These are phyloP conservation scores for Oncorhynchus mykiss DNA, from an alignment of 2,113 vertebrate species.

Conservation along the genomic window DNA sequence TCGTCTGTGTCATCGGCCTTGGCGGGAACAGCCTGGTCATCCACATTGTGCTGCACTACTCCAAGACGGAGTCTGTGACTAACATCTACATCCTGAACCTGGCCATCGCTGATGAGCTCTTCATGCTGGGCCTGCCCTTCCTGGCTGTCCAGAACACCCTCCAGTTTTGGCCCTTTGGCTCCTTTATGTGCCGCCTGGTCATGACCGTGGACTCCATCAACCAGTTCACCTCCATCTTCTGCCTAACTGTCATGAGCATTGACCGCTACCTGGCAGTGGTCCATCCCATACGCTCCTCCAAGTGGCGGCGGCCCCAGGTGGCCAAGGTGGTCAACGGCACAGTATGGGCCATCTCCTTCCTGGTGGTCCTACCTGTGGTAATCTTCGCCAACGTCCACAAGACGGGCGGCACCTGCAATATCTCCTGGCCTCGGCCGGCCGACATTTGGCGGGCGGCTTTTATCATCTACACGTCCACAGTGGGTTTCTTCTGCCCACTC, in stretches of 20 bases:
- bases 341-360: slow-evolving; percentile 85
- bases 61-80: slow-evolving; percentile 93
- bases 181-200: slow-evolving; percentile 87
- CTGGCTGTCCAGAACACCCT: slow-evolving; percentile 89
- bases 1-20: slow-evolving; percentile 86
- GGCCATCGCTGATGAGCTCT: slow-evolving; percentile 89
- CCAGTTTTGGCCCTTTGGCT: slow-evolving; percentile 90
- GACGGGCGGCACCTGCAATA: slow-evolving; percentile 85
- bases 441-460: slow-evolving; percentile 84
- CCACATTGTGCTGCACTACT: slow-evolving; percentile 88
- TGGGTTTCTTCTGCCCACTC: slow-evolving; percentile 90
- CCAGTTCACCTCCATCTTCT: slow-evolving; percentile 97
- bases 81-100: slow-evolving; percentile 97
- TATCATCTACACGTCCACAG: slow-evolving; percentile 87
- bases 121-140: slow-evolving; percentile 93
- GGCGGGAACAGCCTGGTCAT: slow-evolving; percentile 90
- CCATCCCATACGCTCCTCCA: slow-evolving; percentile 87
- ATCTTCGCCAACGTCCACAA: slow-evolving; percentile 86
- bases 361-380: slow-evolving; percentile 88
- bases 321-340: slow-evolving; percentile 86
- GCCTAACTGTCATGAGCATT: slow-evolving; percentile 93
- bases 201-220: slow-evolving; percentile 91
- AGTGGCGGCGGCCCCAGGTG: slow-evolving; percentile 86
- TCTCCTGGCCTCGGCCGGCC: slow-evolving; percentile 87
- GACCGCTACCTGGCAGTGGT: slow-evolving; percentile 94